phyloP scores from a whole-genome alignment of 2,888 invertebrate genomes.

The Epinotia demarniana region DNA sequence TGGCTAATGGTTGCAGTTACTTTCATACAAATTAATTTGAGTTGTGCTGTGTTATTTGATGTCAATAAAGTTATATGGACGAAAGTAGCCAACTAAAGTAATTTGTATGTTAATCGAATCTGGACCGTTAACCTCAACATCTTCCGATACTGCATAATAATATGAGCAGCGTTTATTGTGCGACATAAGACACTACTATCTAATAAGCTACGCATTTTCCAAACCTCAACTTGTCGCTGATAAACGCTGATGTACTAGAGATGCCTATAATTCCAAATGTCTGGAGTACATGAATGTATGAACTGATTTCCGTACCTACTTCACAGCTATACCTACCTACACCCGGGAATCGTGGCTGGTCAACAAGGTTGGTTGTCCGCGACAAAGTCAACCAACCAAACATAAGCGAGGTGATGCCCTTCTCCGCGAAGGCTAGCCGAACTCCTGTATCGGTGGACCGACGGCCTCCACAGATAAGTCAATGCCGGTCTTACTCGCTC shows the following conservation, averaged over 20 bases:
- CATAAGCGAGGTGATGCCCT: conserved; percentile 60
- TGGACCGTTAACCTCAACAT: neutral
- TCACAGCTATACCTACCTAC: conserved; percentile 39
- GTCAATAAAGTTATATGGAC: neutral
- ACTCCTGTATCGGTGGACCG: conserved; percentile 65
- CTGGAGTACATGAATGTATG: conserved; percentile 15
- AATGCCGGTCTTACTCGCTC: conserved; percentile 37
- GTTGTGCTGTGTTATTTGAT: neutral
- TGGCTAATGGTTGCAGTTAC: conserved; percentile 12
- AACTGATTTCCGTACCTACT: conserved; percentile 44
- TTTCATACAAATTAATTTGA: conserved; percentile 7
- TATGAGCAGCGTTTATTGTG: conserved; percentile 5
- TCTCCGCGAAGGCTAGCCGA: conserved; percentile 62
- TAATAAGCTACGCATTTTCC: neutral
- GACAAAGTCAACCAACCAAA: conserved; percentile 38
- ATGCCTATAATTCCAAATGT: conserved; percentile 5
- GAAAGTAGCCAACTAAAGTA: neutral
- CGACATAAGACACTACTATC: neutral
- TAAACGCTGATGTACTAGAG: conserved; percentile 3
- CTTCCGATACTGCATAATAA: neutral
- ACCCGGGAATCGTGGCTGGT: conserved; percentile 33
- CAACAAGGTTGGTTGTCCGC: conserved; percentile 26
- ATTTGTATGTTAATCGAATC: conserved; percentile 10
- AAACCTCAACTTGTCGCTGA: neutral
- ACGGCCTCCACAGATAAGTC: conserved; percentile 66